Conservation (phyloP, 2,888 invertebrate species). For the Cephus runcator region DNA sequence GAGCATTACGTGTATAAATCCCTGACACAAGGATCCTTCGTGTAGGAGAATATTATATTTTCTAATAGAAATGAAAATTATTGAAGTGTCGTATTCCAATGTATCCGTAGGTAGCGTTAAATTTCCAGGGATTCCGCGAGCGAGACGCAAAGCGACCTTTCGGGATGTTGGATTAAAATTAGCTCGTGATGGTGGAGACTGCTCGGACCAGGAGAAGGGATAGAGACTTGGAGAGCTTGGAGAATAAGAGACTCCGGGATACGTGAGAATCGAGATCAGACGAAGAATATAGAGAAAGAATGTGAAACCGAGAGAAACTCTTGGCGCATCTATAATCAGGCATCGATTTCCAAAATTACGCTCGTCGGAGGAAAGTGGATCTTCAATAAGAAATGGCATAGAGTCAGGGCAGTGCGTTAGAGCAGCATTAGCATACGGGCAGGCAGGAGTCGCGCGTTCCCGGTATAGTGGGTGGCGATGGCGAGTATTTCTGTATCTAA, state of each 20-base stretch:
- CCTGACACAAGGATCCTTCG: not conserved
- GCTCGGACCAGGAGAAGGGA: not conserved
- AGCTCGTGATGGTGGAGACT: conserved; percentile 21
- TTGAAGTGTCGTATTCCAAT: not conserved
- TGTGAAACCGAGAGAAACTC: not conserved
- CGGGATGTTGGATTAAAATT: conserved; percentile 33
- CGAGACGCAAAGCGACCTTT: not conserved
- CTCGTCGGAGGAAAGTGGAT: not conserved
- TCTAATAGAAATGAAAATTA: not conserved
- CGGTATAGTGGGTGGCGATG: conserved; percentile 51
- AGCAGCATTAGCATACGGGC: not conserved
- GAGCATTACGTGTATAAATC: not conserved
- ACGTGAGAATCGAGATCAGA: not conserved
- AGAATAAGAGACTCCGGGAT: not conserved
- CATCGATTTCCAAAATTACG: not conserved
- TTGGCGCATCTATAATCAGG: not conserved
- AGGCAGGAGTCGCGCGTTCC: not conserved
- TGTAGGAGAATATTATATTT: not conserved
- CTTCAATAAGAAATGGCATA: not conserved
- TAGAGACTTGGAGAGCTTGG: not conserved
- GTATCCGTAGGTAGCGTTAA: not conserved
- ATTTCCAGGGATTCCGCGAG: not conserved
- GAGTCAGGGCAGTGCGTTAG: not conserved
- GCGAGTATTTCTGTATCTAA: conserved; percentile 64
- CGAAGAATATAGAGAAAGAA: not conserved